phyloP scores from a whole-genome alignment of 1,140 invertebrate species.

The Paramacrobiotus metropolitanus region DNA sequence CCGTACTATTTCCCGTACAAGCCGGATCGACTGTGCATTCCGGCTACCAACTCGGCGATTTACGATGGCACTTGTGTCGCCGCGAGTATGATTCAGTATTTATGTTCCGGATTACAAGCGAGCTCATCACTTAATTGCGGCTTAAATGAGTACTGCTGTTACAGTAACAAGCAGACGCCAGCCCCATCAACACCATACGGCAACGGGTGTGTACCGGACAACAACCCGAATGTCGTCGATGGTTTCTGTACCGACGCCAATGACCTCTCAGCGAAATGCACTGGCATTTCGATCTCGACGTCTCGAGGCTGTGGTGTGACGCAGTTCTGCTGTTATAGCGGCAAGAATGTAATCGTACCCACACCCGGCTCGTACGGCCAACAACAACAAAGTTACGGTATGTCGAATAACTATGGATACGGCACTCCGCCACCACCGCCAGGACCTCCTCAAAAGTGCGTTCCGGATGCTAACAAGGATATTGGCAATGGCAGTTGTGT shows the following conservation, averaged over 20 bases:
- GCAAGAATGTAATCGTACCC: background rate
- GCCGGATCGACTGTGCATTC: background rate
- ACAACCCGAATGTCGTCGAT: background rate
- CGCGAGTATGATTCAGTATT: background rate
- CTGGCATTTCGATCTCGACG: background rate
- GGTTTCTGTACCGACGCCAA: background rate
- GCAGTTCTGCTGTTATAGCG: background rate
- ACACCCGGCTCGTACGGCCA: too few relatives aligned
- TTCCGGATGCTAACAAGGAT: background rate
- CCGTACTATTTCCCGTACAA: background rate
- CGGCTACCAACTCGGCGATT: background rate
- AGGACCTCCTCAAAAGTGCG: background rate
- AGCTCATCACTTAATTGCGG: background rate
- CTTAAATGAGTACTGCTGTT: background rate
- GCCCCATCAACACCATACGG: background rate
- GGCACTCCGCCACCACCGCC: background rate
- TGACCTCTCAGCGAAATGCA: background rate
- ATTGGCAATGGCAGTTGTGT: background rate
- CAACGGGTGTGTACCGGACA: background rate
- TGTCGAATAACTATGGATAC: too few relatives aligned
- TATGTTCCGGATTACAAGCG: background rate
- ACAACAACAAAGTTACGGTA: too few relatives aligned
- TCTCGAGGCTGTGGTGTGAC: background rate
- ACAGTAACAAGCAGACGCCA: background rate
- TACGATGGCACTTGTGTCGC: background rate